Evolutionary conservation across 2,113 vertebrate species (phyloP), one percentile per base, ranked within the genome.

Genomic region (Limanda limanda): DNA sequence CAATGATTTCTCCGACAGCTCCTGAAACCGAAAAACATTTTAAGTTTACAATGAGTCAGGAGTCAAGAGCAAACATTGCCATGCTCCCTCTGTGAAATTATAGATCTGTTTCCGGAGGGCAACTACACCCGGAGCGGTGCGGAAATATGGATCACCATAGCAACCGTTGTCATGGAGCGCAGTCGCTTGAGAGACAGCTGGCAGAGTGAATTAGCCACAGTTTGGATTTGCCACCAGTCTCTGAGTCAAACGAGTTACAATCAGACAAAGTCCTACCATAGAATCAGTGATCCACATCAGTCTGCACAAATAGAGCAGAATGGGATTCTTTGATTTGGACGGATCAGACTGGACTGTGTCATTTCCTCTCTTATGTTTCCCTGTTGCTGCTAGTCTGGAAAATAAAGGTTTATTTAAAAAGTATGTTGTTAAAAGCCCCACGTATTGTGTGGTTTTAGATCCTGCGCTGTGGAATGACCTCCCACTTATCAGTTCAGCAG

Each of bases 91-190:
- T 62, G 23, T 21, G 64, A 68, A 65, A 76, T 68, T 40, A 56
- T 51, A 24, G 40, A 82, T 72, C 5, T 25, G 20, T 10, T 85
- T 37, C 70, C 47, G 18, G 62, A 24, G 61, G 48, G 25, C 24
- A 70, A 25, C n/a, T 51, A 78, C 68, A 76, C 68, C 79, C 25
- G 63, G 18, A 74, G 68, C 52, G 10, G 21, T 64, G 73, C 57
- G 64, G 62, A 78, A 85, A 68, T 81, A 71, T 73, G 13, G 74
- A 70, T 87, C 60, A 3, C 76, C 72, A 71, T 87, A 69, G 83
- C 71, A 82, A 86, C 83, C 42, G 47, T 82, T 68, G 74, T 76
- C 71, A 77, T 61, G 65, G 84, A 74, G 57, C 83, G 61, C 45
- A 12, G 40, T 48, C 1, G 48, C 59, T 47, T 78, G 31, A 77